Conservation (phyloP, 2,888 invertebrate species). For the Rugalucina vietnamica region DNA sequence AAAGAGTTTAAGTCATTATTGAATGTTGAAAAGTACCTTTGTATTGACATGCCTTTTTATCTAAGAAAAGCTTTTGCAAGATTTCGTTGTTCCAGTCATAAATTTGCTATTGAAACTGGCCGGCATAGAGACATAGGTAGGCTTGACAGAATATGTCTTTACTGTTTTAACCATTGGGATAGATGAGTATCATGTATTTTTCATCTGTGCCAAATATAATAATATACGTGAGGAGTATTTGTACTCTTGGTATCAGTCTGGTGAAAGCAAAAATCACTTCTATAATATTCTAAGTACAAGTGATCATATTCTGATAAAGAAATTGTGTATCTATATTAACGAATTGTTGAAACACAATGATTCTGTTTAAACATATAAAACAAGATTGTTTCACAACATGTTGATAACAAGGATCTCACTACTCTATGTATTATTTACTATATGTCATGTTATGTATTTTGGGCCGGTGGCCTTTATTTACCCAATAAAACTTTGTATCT, state of each 20-base stretch:
- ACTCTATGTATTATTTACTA: too few species aligned
- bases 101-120: constrained; percentile 21
- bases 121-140: constrained; percentile 16
- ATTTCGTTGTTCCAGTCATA: constrained; percentile 29
- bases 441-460: too few species aligned
- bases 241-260: constrained; percentile 2
- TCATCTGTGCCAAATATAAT: constrained; percentile 2
- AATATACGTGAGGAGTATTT: neutral
- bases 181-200: constrained; percentile 30
- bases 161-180: constrained; percentile 6
- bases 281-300: neutral
- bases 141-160: constrained; percentile 7
- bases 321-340: neutral
- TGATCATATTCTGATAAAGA: neutral
- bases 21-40: constrained; percentile 26
- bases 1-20: constrained; percentile 18
- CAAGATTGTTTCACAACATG: too few species aligned
- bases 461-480: too few species aligned
- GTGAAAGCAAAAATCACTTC: neutral
- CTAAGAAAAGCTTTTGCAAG: constrained; percentile 22
- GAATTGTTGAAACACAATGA: neutral
- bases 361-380: too few species aligned
- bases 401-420: too few species aligned
- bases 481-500: too few species aligned
- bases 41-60: constrained; percentile 15